A percentile compares a stretch with the other conserved stretches of the same genome.
These are phyloP conservation scores for Chiloscyllium punctatum DNA, from an alignment of 2,797 vertebrate species.

Conservation along the genomic window DNA sequence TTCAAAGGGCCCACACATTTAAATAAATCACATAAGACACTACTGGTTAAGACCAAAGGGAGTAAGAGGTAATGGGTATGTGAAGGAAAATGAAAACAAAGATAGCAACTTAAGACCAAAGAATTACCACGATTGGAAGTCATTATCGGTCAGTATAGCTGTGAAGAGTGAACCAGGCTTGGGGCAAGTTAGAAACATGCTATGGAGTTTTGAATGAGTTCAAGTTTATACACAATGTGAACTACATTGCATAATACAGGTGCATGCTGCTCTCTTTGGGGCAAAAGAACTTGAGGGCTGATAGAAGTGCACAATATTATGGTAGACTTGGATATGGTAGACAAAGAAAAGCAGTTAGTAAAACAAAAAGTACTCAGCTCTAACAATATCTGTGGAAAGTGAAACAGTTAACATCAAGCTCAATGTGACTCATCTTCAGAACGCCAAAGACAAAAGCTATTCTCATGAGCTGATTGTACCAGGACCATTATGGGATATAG, in stretches of 20 bases:
- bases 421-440: too few species aligned
- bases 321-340: too few species aligned
- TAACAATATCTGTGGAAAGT: too few species aligned
- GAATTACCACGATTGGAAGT: background rate
- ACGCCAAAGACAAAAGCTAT: background rate
- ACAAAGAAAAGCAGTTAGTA: background rate
- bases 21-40: background rate
- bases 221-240: background rate
- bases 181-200: background rate
- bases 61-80: background rate
- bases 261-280: background rate
- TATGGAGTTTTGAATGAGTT: background rate
- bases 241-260: background rate
- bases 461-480: background rate
- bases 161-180: background rate
- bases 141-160: background rate
- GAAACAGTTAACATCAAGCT: too few species aligned
- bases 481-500: background rate
- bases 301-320: too few species aligned
- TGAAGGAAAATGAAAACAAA: background rate
- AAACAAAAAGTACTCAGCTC: too few species aligned
- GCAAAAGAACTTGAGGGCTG: background rate
- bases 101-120: background rate
- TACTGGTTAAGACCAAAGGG: background rate
- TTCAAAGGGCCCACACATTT: too few species aligned